Base-by-base conservation (phyloP, 2,113 vertebrate genomes). In the Oenanthe oenanthe region DNA sequence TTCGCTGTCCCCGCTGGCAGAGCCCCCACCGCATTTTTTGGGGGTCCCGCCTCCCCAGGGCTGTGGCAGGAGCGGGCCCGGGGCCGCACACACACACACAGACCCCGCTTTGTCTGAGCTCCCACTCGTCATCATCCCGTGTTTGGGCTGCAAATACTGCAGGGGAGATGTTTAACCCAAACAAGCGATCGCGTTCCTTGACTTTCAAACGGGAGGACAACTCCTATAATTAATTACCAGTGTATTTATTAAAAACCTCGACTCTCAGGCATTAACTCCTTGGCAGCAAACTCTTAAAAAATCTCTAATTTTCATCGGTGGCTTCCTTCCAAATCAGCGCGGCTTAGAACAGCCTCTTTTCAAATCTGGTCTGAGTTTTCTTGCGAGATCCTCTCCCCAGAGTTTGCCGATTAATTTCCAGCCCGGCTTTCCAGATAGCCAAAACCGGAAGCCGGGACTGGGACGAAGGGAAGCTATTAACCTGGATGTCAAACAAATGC, bases 401-500 rank as follows among this genome's bases (percentile, higher is more conserved):
- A 92, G 88, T 88, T 93, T 57, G 90, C 17, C 20, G 42, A 84
- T 95, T 85, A 40, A 72, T 91, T 87, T 79, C 88, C 90, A 94
- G 66, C 82, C 87, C 31, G 58, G 66, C 91, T 93, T 80, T 93
- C 71, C 88, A 66, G 87, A 79, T 61, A 42, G 90, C 81, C 95
- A 76, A 42, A 75, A 50, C 78, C 72, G 93, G 93, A 95, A 95
- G 93, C 93, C 11, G 88, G 78, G 38, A 1, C 88, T 77, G 94
- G 94, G 88, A 81, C 53, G 75, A 83, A 92, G 88, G 92, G 90
- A 93, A 96, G 78, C 92, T 54, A 47, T 94, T 95, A 95, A 95
- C 91, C 94, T 92, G 93, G 15, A 73, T 89, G 89, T 95, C 93
- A 93, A 91, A 93, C 89, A 93, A 93, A 95, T 40, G 81, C 95